Evolutionary conservation across 2,113 vertebrate species (phyloP).

Genomic region (Elaphurus davidianus): DNA sequence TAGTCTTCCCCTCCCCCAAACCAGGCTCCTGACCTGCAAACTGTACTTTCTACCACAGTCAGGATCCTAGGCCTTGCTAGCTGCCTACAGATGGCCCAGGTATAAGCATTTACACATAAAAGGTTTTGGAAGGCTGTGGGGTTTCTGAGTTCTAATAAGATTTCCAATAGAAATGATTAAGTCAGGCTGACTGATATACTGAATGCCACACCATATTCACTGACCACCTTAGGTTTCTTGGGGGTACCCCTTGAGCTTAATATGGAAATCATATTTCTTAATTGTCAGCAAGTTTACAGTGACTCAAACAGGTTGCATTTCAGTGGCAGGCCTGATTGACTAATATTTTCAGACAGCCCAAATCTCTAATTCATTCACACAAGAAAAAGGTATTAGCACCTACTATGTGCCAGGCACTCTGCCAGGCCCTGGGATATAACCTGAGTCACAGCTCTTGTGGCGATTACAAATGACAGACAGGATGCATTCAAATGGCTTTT

Average conservation of each 20-base stretch:
- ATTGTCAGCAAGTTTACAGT: background rate
- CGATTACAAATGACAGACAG: background rate
- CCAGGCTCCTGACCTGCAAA: background rate
- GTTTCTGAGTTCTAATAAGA: background rate
- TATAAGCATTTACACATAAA: background rate
- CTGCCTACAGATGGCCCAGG: background rate
- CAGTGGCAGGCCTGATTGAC: background rate
- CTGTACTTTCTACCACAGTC: background rate
- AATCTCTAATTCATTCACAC: background rate
- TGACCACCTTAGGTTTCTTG: background rate
- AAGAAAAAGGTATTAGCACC: background rate
- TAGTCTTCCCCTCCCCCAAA: background rate
- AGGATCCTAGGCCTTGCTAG: background rate
- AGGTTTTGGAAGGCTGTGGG: background rate
- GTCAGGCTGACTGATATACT: background rate
- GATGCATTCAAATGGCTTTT: background rate
- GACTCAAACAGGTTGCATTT: background rate
- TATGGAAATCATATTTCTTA: background rate
- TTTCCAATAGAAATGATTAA: background rate
- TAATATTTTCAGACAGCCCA: background rate
- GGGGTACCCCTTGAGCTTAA: background rate
- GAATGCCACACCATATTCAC: background rate
- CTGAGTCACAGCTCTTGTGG: background rate
- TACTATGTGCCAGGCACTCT: background rate
- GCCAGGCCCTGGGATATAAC: background rate